These are phyloP conservation scores for Tauraco erythrolophus DNA, from an alignment of 2,113 vertebrate species.

Conservation along the genomic window DNA sequence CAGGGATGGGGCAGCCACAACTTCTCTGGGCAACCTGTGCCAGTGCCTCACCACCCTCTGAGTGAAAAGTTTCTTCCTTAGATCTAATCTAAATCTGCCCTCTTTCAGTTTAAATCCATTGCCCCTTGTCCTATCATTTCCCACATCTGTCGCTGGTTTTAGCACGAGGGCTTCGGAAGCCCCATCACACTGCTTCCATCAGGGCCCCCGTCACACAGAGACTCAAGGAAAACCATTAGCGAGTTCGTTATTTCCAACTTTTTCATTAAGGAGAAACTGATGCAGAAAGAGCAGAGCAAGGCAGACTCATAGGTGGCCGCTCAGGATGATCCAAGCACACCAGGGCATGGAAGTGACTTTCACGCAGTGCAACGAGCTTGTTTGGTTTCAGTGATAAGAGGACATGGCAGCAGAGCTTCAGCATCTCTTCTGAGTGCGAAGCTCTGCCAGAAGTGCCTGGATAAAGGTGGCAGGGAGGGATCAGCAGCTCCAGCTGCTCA, in stretches of 20 bases:
- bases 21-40: no score
- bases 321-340: neutral
- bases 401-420: neutral
- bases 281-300: neutral
- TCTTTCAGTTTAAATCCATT: no score
- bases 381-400: no score
- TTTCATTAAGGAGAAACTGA: neutral
- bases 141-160: neutral
- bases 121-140: no score
- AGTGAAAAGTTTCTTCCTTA: no score
- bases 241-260: neutral
- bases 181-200: neutral
- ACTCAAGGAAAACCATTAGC: neutral
- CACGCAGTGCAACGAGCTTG: no score
- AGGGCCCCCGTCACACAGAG: neutral
- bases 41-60: no score
- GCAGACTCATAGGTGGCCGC: fast-evolving
- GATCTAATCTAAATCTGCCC: no score
- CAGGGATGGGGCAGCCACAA: no score
- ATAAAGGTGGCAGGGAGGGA: neutral
- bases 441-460: neutral
- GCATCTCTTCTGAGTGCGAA: neutral
- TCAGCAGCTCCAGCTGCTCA: no score
- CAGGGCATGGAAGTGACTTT: neutral
- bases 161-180: fast-evolving